A percentile compares a stretch with the other conserved stretches of the same genome.
Evolutionary conservation across 1,140 invertebrate species (phyloP).

Genomic region (Microplitis mediator): DNA sequence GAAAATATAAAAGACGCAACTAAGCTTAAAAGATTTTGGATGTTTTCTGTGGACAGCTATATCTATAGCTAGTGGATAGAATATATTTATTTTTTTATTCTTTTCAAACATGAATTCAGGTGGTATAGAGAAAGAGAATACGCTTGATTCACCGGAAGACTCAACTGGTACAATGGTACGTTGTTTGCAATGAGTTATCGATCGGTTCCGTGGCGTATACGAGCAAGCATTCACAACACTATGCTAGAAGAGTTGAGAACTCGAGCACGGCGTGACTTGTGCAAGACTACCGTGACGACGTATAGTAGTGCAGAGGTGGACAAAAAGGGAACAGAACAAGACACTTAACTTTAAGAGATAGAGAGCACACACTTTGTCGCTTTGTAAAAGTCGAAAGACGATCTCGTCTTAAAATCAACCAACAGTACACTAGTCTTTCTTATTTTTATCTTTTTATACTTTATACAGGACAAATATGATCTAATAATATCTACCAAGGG

Average conservation of each 20-base stretch:
- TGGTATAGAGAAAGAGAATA: background rate
- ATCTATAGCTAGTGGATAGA: background rate
- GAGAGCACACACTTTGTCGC: slow-evolving; percentile 9
- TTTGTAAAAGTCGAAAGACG: slow-evolving; percentile 17
- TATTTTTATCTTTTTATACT: background rate
- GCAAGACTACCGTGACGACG: background rate
- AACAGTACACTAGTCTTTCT: background rate
- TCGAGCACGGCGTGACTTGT: slow-evolving; percentile 14
- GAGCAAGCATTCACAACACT: slow-evolving; percentile 24
- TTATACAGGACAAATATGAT: background rate
- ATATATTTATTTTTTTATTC: background rate
- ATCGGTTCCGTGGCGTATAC: slow-evolving; percentile 34
- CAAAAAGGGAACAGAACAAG: background rate
- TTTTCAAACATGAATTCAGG: background rate
- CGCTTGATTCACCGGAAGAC: slow-evolving; percentile 2
- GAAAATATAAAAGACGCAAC: background rate
- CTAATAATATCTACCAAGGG: slow-evolving; percentile 38
- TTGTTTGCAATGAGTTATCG: slow-evolving; percentile 44
- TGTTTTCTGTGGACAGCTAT: background rate
- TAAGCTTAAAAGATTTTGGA: background rate
- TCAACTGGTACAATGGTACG: slow-evolving; percentile 42
- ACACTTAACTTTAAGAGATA: background rate
- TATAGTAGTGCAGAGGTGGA: background rate
- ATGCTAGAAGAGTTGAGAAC: slow-evolving; percentile 33
- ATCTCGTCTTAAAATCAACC: slow-evolving; percentile 2